Evolutionary conservation across 2,113 vertebrate species (phyloP).

Genomic region (Vombatus ursinus): DNA sequence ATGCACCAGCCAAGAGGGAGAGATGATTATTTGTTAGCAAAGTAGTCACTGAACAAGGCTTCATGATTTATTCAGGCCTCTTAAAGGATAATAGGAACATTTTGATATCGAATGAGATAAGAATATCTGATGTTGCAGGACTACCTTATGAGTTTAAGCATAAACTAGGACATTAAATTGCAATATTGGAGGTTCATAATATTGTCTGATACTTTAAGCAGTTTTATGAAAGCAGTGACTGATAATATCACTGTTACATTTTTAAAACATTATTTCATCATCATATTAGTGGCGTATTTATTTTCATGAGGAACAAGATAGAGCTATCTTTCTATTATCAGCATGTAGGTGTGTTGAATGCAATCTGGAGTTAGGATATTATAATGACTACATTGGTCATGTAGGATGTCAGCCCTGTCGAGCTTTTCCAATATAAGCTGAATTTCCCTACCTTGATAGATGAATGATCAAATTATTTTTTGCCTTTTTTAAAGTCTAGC

Average conservation of each 20-base stretch:
- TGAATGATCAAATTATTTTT: constrained; percentile 35
- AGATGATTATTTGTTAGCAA: neutral
- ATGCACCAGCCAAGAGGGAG: neutral
- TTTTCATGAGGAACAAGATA: constrained; percentile 38
- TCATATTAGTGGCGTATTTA: constrained; percentile 7
- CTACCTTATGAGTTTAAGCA: constrained; percentile 9
- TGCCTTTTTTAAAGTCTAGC: constrained; percentile 31
- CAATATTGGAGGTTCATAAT: neutral
- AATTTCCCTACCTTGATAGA: constrained; percentile 16
- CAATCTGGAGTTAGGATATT: neutral
- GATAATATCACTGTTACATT: neutral
- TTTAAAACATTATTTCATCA: neutral
- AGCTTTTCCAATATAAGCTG: neutral
- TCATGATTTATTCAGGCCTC: neutral
- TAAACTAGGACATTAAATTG: neutral
- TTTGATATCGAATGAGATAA: neutral
- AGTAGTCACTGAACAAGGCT: neutral
- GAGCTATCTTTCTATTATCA: constrained; percentile 17
- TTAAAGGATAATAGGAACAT: neutral
- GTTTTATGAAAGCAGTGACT: neutral
- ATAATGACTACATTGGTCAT: neutral
- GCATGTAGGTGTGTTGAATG: neutral
- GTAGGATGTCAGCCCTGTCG: neutral
- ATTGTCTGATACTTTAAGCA: constrained; percentile 14
- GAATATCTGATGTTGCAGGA: neutral